phyloP scores from a whole-genome alignment of 2,113 vertebrate genomes.

The Sebastes fasciatus region DNA sequence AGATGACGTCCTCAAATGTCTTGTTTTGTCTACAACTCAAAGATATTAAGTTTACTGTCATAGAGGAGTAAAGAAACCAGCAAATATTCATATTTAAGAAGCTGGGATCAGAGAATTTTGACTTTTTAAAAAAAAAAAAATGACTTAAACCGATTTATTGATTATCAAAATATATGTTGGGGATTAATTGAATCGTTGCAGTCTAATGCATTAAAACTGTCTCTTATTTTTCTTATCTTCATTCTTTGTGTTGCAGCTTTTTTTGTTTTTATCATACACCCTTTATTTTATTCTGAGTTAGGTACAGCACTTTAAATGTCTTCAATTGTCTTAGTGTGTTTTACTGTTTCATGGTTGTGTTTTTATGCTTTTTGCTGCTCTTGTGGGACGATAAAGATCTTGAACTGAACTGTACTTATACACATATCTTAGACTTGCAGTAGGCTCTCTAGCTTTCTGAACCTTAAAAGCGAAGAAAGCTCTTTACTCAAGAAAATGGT shows the following conservation, averaged over 20 bases:
- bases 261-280: not conserved
- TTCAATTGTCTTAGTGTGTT: not conserved
- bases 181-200: too few species aligned
- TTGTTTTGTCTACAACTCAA: too few species aligned
- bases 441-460: not conserved
- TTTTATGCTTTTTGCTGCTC: not conserved
- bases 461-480: not conserved
- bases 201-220: too few species aligned
- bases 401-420: not conserved
- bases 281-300: slow-evolving; percentile 2
- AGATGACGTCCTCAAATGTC: too few species aligned
- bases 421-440: not conserved
- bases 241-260: not conserved
- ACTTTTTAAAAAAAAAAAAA: too few species aligned
- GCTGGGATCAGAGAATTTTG: too few species aligned
- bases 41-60: too few species aligned
- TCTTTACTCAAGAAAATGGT: not conserved
- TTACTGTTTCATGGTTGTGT: not conserved
- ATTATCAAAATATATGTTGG: too few species aligned
- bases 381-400: not conserved
- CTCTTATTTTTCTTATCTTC: not conserved
- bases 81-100: too few species aligned
- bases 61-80: too few species aligned
- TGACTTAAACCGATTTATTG: too few species aligned
- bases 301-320: not conserved